Base-by-base conservation (phyloP, 2,888 invertebrate genomes). In the Pharmacophagus antenor region DNA sequence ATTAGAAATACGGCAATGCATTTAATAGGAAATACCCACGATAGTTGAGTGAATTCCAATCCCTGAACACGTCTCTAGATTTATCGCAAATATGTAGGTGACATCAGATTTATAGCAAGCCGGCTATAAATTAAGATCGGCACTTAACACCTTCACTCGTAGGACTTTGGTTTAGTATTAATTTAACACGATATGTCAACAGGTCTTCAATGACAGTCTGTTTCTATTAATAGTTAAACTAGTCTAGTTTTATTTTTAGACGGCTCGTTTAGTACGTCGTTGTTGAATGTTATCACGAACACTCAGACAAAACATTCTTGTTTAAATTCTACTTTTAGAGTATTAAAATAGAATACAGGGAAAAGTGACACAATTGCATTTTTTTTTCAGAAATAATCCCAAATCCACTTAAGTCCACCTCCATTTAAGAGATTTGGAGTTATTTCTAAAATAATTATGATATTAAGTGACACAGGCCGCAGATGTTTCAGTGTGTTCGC, bases 91-190 rank as follows among this genome's bases (percentile, higher is more conserved):
- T 49, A 55, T 56, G 56, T 56, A 41, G 56, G 49, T 44, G 59
- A 59, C 22, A 54, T 17, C 44, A 49, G 44, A 54, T 49, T 57
- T 57, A 57, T 57, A 42, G 49, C 49, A 31, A 44, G 49, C 23
- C 31, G 49, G 44, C 49, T 50, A 59, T 59, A 50, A 59, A 59
- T 59, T 48, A 27, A 44, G 18, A 59, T 54, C 49, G 59, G 49
- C 44, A 44, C 27, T 58, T 58, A 58, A 22, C 58, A 37, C 58
- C 52, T 2, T 31, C 17, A 15, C 46, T 48, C 18, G 50, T 42
- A 54, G 49, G n/a, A 42, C 42, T 50, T 54, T 18, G 15, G 25
- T n/a, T 44, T 50, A 42, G 23, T 58, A 52, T 58, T 52, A 58
- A 58, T 58, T 10, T 23, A 53, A 53, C 52, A 23, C 22, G 37